A percentile compares a stretch with the other conserved stretches of the same genome.
Evolutionary conservation across 92 coral and sea anemone species (phyloP).

Genomic region (Zoanthus sociatus): DNA sequence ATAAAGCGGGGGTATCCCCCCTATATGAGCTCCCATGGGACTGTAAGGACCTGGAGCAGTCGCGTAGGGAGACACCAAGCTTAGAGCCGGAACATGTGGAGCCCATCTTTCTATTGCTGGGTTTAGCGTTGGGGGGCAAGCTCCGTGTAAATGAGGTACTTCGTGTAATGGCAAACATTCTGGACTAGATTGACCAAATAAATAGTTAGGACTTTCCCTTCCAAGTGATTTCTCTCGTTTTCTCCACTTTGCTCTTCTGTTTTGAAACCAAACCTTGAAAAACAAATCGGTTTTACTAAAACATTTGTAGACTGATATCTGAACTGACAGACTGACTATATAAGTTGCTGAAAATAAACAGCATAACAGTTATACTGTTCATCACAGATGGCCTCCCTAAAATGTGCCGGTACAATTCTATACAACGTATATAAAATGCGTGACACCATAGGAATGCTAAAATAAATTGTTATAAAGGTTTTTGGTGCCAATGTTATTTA

Average conservation of each 20-base stretch:
- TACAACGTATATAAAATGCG: too few species aligned
- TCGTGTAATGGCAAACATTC: conserved; percentile 74
- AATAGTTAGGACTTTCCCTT: conserved; percentile 91
- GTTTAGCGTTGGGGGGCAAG: conserved; percentile 58
- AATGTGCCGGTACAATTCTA: too few species aligned
- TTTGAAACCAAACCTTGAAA: conserved; percentile 97
- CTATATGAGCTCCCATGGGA: conserved; percentile 74
- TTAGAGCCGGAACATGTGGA: conserved; percentile 90
- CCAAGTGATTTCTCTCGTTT: conserved; percentile 98
- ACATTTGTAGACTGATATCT: too few species aligned
- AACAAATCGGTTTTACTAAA: neutral
- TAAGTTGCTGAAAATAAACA: too few species aligned
- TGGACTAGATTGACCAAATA: conserved; percentile 72
- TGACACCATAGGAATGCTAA: too few species aligned
- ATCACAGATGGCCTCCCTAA: too few species aligned
- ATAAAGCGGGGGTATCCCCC: conserved; percentile 62
- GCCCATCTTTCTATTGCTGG: conserved; percentile 79
- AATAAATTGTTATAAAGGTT: too few species aligned
- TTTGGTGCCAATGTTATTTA: too few species aligned
- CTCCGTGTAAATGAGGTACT: conserved; percentile 65
- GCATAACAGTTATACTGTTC: too few species aligned
- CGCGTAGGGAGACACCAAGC: conserved; percentile 90
- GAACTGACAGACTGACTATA: too few species aligned
- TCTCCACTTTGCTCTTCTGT: conserved; percentile 99
- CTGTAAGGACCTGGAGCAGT: conserved; percentile 79